Base-by-base conservation (phyloP, 2,888 invertebrate genomes). In the Iselma pallidipennis region DNA sequence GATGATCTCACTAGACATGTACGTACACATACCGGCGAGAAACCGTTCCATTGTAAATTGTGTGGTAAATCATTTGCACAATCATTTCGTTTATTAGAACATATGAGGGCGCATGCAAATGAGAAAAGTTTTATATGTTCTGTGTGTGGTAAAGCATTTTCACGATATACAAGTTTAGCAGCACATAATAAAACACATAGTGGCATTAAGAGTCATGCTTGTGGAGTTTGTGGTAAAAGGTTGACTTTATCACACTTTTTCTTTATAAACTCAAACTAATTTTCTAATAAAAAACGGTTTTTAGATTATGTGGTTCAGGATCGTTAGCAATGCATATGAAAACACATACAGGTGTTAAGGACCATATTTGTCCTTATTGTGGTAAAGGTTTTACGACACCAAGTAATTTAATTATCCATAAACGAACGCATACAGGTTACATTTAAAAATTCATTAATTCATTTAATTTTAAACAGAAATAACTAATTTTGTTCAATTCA, bases 301-400 rank as follows among this genome's bases (percentile, higher is more conserved):
- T 23, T 58, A 81, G 80, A 52, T 74, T 81, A 60, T 81, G 81
- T 62, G 80, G 81, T 14, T 74, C 81, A 2, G 78, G 80, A 59
- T 81, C 81, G 4, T 71, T 81, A 55, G 75, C 80, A 67, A 76
- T 83, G 70, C 86, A 86, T 68, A 82, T 84, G 77, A 83, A 85
- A 67, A 83, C 79, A 12, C 85, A 85, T 67, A 83, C 83, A 26
- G 82, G 81, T 0, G 62, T 80, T 19, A 81, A 78, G 65, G 80
- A 82, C 69, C 78, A 80, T 64, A 73, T 80, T 48, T 82, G 82
- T 66, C 75, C 77, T 2, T 80, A 70, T 66, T 82, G 82, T 66
- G 78, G 78, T 5, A 81, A 80, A 74, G 79, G 78, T n/a, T 82
- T 82, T 65, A 80, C 80, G 1, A 79, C 79, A 4, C 74, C 79